Evolutionary conservation across 30 jellyfish, hydroid and myxozoan genomes (phyloP).

Genomic region (Phacellophora camtschatica): DNA sequence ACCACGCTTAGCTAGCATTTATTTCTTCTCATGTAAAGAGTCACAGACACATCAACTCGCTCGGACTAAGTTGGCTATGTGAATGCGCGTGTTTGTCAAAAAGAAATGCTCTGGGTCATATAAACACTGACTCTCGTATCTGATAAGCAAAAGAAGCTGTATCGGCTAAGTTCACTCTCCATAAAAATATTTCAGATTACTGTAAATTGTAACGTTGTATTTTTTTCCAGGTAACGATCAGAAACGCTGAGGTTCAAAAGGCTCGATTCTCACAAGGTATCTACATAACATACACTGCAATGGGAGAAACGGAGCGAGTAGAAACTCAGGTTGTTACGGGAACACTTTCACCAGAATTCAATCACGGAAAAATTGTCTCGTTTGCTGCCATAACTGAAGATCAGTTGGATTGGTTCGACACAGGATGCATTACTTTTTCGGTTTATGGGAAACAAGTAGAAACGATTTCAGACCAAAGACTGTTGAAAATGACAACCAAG

Average conservation of each 20-base stretch:
- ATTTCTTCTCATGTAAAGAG: no score
- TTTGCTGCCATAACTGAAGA: conserved; percentile 83
- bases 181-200: background rate
- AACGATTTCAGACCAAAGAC: conserved; percentile 73
- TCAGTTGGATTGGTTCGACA: conserved; percentile 91
- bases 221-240: conserved; percentile 56
- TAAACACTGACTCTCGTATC: no score
- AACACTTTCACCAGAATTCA: conserved; percentile 92
- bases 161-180: background rate
- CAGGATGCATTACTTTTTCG: conserved; percentile 85
- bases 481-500: conserved; percentile 96
- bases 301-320: conserved; percentile 72
- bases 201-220: background rate
- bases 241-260: conserved; percentile 89
- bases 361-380: conserved; percentile 67
- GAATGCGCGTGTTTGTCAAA: no score
- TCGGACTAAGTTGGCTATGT: no score
- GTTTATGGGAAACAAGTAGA: conserved; percentile 95
- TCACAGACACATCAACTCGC: no score
- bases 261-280: conserved; percentile 89
- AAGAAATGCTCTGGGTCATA: no score
- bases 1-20: no score
- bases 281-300: conserved; percentile 59
- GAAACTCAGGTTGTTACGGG: conserved; percentile 81
- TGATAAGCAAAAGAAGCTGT: no score